A percentile compares a stretch with the other conserved stretches of the same genome.
These are phyloP conservation scores for Melanerpes aurifrons DNA, from an alignment of 2,113 vertebrate species.

Conservation along the genomic window DNA sequence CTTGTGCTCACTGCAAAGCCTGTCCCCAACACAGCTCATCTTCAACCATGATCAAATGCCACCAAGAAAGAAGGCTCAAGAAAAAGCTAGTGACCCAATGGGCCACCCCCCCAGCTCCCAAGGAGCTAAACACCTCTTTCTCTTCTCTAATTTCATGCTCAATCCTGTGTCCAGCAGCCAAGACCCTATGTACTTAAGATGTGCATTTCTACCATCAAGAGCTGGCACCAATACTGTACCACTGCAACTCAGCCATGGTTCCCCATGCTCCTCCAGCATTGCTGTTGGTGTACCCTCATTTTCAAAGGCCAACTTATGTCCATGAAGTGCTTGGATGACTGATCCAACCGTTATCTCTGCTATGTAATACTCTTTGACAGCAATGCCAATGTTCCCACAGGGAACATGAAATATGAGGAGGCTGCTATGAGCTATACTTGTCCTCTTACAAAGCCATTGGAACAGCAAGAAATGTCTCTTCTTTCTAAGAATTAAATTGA, in stretches of 20 bases:
- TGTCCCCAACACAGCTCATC: no score
- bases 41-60: not conserved
- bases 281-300: not conserved
- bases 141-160: not conserved
- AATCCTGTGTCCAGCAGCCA: fast-evolving
- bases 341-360: not conserved
- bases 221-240: fast-evolving
- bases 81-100: not conserved
- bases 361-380: not conserved
- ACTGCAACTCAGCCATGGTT: fast-evolving
- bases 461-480: not conserved
- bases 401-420: slow-evolving; percentile 8
- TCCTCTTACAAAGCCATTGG: not conserved
- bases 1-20: no score
- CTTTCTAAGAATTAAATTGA: slow-evolving; percentile 10
- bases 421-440: not conserved
- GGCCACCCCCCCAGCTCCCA: not conserved
- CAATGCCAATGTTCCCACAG: not conserved
- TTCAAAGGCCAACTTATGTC: not conserved
- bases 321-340: not conserved
- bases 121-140: not conserved
- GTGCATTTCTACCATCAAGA: not conserved
- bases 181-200: fast-evolving
- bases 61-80: not conserved
- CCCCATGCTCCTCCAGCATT: not conserved